These are phyloP conservation scores for Cheilosia scutellata DNA, from an alignment of 2,888 invertebrate genomes.

Conservation along the genomic window DNA sequence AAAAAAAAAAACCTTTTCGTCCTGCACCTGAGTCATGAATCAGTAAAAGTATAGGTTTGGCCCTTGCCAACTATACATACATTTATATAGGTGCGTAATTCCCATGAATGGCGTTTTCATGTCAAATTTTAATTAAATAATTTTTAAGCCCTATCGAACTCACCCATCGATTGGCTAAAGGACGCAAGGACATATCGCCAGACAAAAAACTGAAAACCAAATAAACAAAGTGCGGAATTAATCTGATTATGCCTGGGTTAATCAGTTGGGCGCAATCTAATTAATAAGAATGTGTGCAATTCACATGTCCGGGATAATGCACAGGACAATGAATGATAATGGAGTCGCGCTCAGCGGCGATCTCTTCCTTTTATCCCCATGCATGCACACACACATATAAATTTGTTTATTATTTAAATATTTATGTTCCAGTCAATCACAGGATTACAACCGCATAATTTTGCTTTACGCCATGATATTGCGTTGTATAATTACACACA, in stretches of 20 bases:
- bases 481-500: slow-evolving; percentile 39
- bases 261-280: slow-evolving; percentile 71
- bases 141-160: slow-evolving; percentile 67
- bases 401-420: slow-evolving; percentile 52
- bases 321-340: slow-evolving; percentile 69
- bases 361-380: slow-evolving; percentile 5
- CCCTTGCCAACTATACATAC: not conserved
- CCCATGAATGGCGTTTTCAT: slow-evolving; percentile 72
- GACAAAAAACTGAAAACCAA: slow-evolving; percentile 48
- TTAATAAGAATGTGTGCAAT: slow-evolving; percentile 73
- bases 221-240: slow-evolving; percentile 70
- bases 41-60: not conserved
- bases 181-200: slow-evolving; percentile 28
- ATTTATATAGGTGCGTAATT: slow-evolving; percentile 31
- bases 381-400: not conserved
- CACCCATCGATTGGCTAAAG: slow-evolving; percentile 47
- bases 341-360: slow-evolving; percentile 23
- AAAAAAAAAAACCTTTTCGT: slow-evolving; percentile 20
- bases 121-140: slow-evolving; percentile 74
- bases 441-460: slow-evolving; percentile 64
- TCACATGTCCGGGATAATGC: slow-evolving; percentile 62
- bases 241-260: slow-evolving; percentile 72
- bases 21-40: slow-evolving; percentile 25
- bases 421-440: slow-evolving; percentile 62
- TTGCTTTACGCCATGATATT: slow-evolving; percentile 43